These are phyloP conservation scores for Ochropleura plecta DNA, from an alignment of 2,888 invertebrate species.

Conservation along the genomic window DNA sequence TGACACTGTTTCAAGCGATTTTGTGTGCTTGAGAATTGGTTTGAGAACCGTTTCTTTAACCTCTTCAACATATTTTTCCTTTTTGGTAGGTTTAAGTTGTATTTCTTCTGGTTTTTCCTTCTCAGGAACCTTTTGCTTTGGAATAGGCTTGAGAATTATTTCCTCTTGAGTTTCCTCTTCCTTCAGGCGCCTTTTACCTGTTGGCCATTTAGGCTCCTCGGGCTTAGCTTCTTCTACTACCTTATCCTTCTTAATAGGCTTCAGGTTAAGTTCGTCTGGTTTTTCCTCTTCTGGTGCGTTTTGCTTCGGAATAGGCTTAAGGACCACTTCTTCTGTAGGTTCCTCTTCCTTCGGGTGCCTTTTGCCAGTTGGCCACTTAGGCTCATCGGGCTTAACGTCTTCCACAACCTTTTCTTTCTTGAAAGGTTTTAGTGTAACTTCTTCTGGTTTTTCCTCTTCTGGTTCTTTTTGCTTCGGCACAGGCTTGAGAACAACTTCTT, in stretches of 20 bases:
- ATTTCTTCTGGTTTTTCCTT: conserved; percentile 84
- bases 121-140: conserved; percentile 66
- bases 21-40: conserved; percentile 39
- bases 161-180: conserved; percentile 50
- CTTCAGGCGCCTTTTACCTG: conserved; percentile 46
- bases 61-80: conserved; percentile 70
- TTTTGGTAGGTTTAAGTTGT: conserved; percentile 77
- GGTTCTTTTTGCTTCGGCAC: conserved; percentile 72
- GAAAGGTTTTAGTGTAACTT: conserved; percentile 40
- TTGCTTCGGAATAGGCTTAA: conserved; percentile 75
- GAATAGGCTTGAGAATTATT: conserved; percentile 74
- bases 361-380: conserved; percentile 67
- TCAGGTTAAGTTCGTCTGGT: conserved; percentile 70
- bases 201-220: conserved; percentile 71
- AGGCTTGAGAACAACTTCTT: conserved; percentile 75
- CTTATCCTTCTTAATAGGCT: conserved; percentile 72
- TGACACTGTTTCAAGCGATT: conserved; percentile 9
- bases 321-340: conserved; percentile 74
- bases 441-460: conserved; percentile 69
- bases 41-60: conserved; percentile 24
- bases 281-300: conserved; percentile 78
- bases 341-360: conserved; percentile 74
- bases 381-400: conserved; percentile 74
- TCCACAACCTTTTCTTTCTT: conserved; percentile 70
- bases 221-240: conserved; percentile 80